Base-by-base conservation (phyloP, 2,888 invertebrate species). In the Hirtodrosophila cameraria region DNA sequence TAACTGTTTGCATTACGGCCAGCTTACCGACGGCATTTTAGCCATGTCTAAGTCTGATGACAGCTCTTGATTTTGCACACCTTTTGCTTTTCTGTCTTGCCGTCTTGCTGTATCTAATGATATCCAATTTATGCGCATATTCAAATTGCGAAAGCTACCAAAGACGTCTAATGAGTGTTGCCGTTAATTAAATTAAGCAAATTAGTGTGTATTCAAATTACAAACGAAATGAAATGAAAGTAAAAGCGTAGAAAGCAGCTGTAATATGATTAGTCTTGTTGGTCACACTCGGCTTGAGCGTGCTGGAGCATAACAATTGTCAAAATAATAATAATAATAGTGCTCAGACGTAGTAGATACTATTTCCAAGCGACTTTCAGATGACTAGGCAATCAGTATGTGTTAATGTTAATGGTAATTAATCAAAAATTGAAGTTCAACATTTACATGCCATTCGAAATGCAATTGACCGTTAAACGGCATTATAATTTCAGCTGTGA, bases 391-490 rank as follows among this genome's bases (percentile, higher is more conserved):
- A 58, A 18, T n/a, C n/a, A n/a, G n/a, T n/a, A n/a, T n/a, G 15
- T 30, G 11, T 23, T 36, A 7, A 9, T 25, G 12, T 28, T 13
- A 16, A 8, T 3, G 42, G 42, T 54, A 73, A 79, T 79, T 77
- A 79, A 79, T 79, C 84, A 79, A 80, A 72, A 23, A 27, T 67
- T 39, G n/a, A 67, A 57, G 41, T 69, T 42, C 43, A 57, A 48
- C 64, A 73, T 84, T 84, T 73, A 70, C 63, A 76, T 75, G 75
- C 39, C 61, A 59, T 67, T 69, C 42, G 25, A 65, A 73, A 75
- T 69, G 64, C 82, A 86, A 81, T 84, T 81, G 78, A 61, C 54
- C 82, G 59, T 77, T 67, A 80, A 84, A 86, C 71, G 61, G 72
- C 23, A 48, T n/a, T 28, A 41, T 54, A 41, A 58, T 28, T 42